These are phyloP conservation scores for Eustalomyia histrio DNA, from an alignment of 2,888 invertebrate species.

Conservation along the genomic window DNA sequence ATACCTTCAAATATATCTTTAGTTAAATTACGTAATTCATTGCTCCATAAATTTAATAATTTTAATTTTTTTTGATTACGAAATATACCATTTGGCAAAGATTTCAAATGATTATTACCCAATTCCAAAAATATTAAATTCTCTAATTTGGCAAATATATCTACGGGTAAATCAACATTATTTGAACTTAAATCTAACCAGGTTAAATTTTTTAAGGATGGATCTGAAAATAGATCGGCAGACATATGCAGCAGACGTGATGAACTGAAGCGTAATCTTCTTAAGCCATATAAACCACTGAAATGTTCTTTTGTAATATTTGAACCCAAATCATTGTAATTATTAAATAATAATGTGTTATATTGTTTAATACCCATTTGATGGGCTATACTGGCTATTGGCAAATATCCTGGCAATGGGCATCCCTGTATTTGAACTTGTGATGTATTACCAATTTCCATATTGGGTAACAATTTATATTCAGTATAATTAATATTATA, in stretches of 20 bases:
- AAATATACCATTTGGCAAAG: constrained; percentile 83
- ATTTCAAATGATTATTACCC: constrained; percentile 84
- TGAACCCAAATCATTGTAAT: constrained; percentile 80
- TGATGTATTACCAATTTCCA: constrained; percentile 74
- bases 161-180: constrained; percentile 81
- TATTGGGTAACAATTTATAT: constrained; percentile 73
- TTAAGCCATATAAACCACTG: constrained; percentile 81
- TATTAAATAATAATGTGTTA: constrained; percentile 81
- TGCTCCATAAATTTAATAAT: constrained; percentile 85
- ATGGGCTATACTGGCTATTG: constrained; percentile 77
- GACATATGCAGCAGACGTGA: constrained; percentile 84
- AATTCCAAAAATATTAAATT: constrained; percentile 84
- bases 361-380: constrained; percentile 75
- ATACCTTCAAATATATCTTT: constrained; percentile 84
- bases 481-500: constrained; percentile 73
- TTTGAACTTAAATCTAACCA: constrained; percentile 84
- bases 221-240: constrained; percentile 82
- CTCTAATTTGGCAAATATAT: constrained; percentile 82
- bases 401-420: constrained; percentile 79
- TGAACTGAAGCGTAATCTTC: constrained; percentile 82
- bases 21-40: constrained; percentile 83
- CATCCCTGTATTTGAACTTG: constrained; percentile 77
- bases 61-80: constrained; percentile 82
- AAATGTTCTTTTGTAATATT: constrained; percentile 83
- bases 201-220: constrained; percentile 81